A percentile compares a stretch with the other conserved stretches of the same genome.
Evolutionary conservation across 1,140 invertebrate species (phyloP).

Genomic region (Hyphantria cunea): DNA sequence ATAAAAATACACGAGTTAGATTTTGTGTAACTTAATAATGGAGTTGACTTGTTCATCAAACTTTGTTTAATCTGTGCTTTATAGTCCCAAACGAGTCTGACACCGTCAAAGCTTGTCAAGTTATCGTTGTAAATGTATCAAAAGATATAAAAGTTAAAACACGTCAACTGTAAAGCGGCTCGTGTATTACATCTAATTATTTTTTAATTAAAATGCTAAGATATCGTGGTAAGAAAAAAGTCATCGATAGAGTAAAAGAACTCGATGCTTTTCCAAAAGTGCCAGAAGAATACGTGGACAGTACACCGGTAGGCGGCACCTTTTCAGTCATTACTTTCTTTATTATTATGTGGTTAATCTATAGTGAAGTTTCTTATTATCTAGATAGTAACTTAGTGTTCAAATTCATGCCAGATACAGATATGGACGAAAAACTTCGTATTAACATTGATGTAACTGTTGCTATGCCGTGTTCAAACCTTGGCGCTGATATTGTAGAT

Average conservation of each 20-base stretch:
- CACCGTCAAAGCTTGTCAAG: conserved; percentile 4
- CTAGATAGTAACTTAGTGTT: conserved; percentile 91
- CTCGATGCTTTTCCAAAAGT: conserved; percentile 96
- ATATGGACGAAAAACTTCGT: conserved; percentile 93
- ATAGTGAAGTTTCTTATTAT: conserved; percentile 93
- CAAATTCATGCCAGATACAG: conserved; percentile 94
- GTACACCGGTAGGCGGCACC: conserved; percentile 89
- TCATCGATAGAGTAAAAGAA: conserved; percentile 90
- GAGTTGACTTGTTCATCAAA: neutral
- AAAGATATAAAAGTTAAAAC: conserved; percentile 31
- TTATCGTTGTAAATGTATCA: neutral
- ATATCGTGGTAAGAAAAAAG: conserved; percentile 84
- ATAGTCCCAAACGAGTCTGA: neutral
- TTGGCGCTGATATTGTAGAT: conserved; percentile 97
- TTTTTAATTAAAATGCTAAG: conserved; percentile 75
- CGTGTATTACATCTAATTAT: conserved; percentile 1
- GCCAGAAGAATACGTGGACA: conserved; percentile 91
- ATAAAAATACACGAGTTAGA: no score
- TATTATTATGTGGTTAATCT: conserved; percentile 90
- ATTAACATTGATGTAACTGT: conserved; percentile 97
- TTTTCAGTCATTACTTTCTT: conserved; percentile 92
- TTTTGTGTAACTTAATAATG: neutral
- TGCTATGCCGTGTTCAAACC: conserved; percentile 93
- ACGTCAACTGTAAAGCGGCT: conserved; percentile 45
- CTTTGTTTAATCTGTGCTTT: neutral